A percentile compares a stretch with the other conserved stretches of the same genome.
Conservation (phyloP, 2,797 vertebrate genomes). For the Potorous gilbertii region DNA sequence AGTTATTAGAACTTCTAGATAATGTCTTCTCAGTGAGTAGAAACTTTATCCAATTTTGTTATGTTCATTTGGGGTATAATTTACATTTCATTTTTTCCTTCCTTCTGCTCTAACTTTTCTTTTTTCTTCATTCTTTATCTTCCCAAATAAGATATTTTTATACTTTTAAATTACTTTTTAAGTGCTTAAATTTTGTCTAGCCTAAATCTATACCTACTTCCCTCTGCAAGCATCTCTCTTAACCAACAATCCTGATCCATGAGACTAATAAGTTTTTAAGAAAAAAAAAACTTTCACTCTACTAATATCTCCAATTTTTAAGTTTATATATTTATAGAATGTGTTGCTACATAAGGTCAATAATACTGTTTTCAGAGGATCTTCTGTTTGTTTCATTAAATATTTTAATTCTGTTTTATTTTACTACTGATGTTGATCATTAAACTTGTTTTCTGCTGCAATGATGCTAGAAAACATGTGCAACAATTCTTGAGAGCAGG, state of each 20-base stretch:
- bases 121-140: neutral
- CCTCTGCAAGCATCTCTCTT: neutral
- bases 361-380: neutral
- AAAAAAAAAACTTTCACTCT: neutral
- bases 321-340: neutral
- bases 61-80: neutral
- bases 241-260: neutral
- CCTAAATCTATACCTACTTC: too few species aligned
- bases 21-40: neutral
- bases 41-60: neutral
- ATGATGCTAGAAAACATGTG: neutral
- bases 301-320: neutral
- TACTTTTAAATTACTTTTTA: neutral
- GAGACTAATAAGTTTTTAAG: neutral
- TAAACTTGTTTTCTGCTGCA: neutral
- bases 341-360: neutral
- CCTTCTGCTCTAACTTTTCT: fast-evolving
- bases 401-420: neutral
- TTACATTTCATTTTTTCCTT: neutral
- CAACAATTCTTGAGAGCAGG: neutral
- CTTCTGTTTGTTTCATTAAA: neutral
- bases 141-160: fast-evolving
- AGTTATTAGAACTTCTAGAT: neutral
- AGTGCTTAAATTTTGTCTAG: fast-evolving
- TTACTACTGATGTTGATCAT: neutral